A percentile compares a stretch with the other conserved stretches of the same genome.
Evolutionary conservation across 92 coral and sea anemone genomes (phyloP).

Genomic region (Diadumene lineata): DNA sequence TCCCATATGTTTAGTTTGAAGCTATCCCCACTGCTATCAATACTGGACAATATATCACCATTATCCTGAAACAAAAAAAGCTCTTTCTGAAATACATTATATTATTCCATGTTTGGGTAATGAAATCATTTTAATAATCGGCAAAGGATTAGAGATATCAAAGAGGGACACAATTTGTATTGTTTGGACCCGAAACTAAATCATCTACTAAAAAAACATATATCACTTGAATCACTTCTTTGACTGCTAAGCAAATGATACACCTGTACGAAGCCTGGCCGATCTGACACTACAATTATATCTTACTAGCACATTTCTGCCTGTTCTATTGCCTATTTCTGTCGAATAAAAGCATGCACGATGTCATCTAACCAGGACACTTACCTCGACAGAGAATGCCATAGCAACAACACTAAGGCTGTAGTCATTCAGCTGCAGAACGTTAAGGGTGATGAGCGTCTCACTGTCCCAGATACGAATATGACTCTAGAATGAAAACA

Average conservation of each 20-base stretch:
- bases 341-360: no score
- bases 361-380: neutral
- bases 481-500: conserved; percentile 82
- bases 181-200: conserved; percentile 53
- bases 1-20: conserved; percentile 73
- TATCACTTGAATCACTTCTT: no score
- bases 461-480: conserved; percentile 92
- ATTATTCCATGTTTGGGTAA: conserved; percentile 78
- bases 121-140: no score
- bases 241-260: no score
- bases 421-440: conserved; percentile 71
- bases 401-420: conserved; percentile 57
- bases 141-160: no score
- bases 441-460: conserved; percentile 84
- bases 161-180: no score
- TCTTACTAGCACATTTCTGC: no score
- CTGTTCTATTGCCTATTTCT: no score
- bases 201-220: conserved; percentile 66
- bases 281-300: no score
- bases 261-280: no score
- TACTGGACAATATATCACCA: conserved; percentile 70
- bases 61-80: conserved; percentile 52
- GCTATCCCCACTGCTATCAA: conserved; percentile 67
- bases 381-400: conserved; percentile 83
- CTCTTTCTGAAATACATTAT: conserved; percentile 61